A percentile compares a stretch with the other conserved stretches of the same genome.
Conservation (phyloP, 1,140 invertebrate species). For the Pogonomyrmex barbatus region DNA sequence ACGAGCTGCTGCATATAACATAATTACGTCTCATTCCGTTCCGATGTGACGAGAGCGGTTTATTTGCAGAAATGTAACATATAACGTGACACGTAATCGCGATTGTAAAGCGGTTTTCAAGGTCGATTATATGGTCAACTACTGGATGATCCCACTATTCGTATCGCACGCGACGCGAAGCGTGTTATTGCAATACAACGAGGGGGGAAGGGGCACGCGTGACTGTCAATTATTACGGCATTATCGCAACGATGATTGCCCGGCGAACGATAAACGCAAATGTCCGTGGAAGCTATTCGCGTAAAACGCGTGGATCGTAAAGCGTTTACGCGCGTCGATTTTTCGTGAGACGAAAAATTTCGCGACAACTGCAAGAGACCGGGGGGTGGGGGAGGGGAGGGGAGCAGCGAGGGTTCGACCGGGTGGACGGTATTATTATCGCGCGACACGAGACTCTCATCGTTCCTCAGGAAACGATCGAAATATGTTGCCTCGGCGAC, state of each 20-base stretch:
- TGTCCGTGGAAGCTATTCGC: background rate
- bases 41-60: background rate
- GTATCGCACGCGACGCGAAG: background rate
- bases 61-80: conserved; percentile 26
- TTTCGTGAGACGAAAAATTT: conserved; percentile 13
- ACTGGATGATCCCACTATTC: conserved; percentile 15
- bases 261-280: background rate
- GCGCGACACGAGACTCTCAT: conserved; percentile 6
- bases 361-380: background rate
- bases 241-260: conserved; percentile 5
- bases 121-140: conserved; percentile 11
- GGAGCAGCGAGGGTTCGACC: background rate
- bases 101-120: conserved; percentile 14
- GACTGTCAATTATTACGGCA: background rate
- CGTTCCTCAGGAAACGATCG: conserved; percentile 21
- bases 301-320: conserved; percentile 13
- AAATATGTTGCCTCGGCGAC: conserved; percentile 37
- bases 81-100: conserved; percentile 5
- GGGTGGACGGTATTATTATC: conserved; percentile 7
- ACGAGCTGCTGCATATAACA: background rate
- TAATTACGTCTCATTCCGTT: conserved; percentile 10
- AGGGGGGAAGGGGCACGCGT: background rate
- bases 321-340: background rate
- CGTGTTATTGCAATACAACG: conserved; percentile 4
- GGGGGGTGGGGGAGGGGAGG: too few relatives aligned